Evolutionary conservation across 2,797 vertebrate species (phyloP), one percentile per base, ranked within the genome.

Genomic region (Acropternis orthonyx): DNA sequence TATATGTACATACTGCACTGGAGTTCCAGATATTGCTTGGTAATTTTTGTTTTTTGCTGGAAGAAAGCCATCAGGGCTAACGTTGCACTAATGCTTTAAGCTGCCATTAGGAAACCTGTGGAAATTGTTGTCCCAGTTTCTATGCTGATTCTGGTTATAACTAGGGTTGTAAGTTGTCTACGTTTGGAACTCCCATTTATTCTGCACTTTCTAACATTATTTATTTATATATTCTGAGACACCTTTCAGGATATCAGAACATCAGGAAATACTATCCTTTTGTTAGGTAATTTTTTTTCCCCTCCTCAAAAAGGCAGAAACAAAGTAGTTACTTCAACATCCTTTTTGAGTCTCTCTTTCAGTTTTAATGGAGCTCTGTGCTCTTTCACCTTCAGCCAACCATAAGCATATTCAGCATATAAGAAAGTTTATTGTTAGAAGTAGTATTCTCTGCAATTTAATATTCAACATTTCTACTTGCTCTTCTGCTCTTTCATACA

Each of bases 381-480:
- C 43, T 92, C 43, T 76, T 91, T 93, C 0, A 0, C 85, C 28
- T 81, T 92, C 62, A 84, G 85, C 68, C 78, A 81, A 66, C 66
- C 74, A 73, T 59, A 44, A 84, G 28, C 55, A 48, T 88, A 76
- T 89, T 89, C 76, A 78, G 62, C 51, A 36, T 59, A 68, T 8
- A 83, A 62, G 66, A 93, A 88, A 78, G 43, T 84, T 94, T 72
- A 89, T 30, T 89, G 65, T 89, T 95, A 88, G 41, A 82, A 62
- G 77, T 51, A 81, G 62, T 89, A 78, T 78, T 90, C 66, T 95
- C 77, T 52, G 20, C 83, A 86, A 80, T 86, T 95, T 78, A 95
- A 78, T 83, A 91, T 76, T 92, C 66, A 79, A 26, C 66, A 91
- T 92, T 91, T 84, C 66, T 91, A 19, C 79, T 96, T 88, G 54